Evolutionary conservation across 2,797 vertebrate species (phyloP), one percentile per base, ranked within the genome.

Genomic region (Rhynchotus rufescens): DNA sequence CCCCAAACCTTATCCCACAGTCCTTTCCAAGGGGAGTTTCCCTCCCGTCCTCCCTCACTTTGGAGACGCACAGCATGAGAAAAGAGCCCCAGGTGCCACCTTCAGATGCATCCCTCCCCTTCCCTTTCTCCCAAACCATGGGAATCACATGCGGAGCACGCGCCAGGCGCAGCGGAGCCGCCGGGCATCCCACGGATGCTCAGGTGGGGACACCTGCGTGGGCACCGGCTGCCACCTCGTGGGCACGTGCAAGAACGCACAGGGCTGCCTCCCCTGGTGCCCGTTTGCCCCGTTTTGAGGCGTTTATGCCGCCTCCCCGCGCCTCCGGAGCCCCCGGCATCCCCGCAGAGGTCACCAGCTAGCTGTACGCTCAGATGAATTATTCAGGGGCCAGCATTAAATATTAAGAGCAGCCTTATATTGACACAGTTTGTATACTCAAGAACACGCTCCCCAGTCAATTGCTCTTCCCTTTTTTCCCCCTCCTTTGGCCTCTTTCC

Each of bases 191-290:
- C 1, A 42, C 38, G 34, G 45, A 62, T 30, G 51, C 61, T 38
- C 49, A 2, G 42, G 78, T 34, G 80, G 22, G 13, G 84, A 38
- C 38, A 62, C 71, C 93, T 96, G 73, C 64, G 1, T 26, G 92
- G 95, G 94, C 91, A 94, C 90, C 10, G 45, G 21, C 92, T 96
- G 93, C 97, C 97, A 97, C 79, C 98, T 98, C 95, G 96, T 92
- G 98, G 86, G 87, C n/a, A 26, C 11, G 1, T 2, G 15, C 17
- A 9, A 78, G 52, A 72, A 59, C 88, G 38, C 72, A 47, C 2
- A 2, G 25, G 66, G 69, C 16, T 34, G 10, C 25, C 14, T 54
- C 22, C 42, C 74, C 40, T 1, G 1, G 47, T 47, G 85, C 4
- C 60, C 15, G 25, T 60, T 6, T 4, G 59, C 38, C 77, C 34